Evolutionary conservation across 2,113 vertebrate species (phyloP).

Genomic region (Balaenoptera acutorostrata): DNA sequence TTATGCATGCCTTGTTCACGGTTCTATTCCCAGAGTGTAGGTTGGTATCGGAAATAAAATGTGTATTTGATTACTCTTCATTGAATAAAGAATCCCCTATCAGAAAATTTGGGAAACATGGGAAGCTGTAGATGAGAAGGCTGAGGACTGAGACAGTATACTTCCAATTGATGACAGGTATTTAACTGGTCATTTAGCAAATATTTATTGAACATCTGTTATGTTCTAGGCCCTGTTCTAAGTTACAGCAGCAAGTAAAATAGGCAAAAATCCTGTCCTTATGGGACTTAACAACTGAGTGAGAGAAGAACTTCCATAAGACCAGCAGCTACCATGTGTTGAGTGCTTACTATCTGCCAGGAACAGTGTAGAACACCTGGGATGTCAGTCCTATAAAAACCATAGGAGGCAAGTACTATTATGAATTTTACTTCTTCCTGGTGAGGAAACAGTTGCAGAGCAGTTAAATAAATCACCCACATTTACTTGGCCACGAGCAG

Average conservation of each 20-base stretch:
- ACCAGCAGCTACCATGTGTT: accelerated
- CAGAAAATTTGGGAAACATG: not conserved
- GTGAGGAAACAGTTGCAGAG: not conserved
- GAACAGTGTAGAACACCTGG: accelerated
- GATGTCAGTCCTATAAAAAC: not conserved
- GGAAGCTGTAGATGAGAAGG: not conserved
- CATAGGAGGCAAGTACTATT: not conserved
- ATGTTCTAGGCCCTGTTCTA: not conserved
- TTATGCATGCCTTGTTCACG: not conserved
- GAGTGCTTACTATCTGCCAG: accelerated
- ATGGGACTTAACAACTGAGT: not conserved
- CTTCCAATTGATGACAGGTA: too few relatives aligned
- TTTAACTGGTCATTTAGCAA: not conserved
- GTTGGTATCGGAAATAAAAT: not conserved
- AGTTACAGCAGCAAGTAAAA: not conserved
- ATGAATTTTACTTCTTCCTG: not conserved
- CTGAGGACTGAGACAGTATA: not conserved
- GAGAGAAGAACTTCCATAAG: not conserved
- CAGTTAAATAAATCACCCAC: too few relatives aligned
- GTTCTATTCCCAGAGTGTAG: not conserved
- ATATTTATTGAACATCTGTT: not conserved
- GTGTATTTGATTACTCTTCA: not conserved
- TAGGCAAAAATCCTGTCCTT: not conserved
- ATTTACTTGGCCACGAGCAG: too few relatives aligned
- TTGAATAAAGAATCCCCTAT: not conserved